phyloP scores from a whole-genome alignment of 2,888 invertebrate genomes.

The Epinotia brunnichana region DNA sequence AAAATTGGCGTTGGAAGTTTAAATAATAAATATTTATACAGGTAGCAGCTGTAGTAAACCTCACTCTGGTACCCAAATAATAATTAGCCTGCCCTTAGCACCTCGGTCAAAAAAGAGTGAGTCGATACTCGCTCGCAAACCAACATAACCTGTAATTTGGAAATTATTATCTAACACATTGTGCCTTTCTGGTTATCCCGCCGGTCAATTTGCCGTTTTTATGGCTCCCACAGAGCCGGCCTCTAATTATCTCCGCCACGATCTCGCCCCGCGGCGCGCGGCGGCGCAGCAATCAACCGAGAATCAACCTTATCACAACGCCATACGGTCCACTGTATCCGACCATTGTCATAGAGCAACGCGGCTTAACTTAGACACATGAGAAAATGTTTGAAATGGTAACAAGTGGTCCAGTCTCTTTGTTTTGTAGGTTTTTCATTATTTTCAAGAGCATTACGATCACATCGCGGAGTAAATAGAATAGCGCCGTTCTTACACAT shows the following conservation, averaged over 20 bases:
- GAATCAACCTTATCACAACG: slow-evolving; percentile 51
- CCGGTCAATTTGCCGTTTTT: slow-evolving; percentile 84
- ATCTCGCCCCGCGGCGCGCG: slow-evolving; percentile 74
- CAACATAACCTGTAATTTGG: slow-evolving; percentile 83
- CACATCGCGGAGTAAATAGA: background rate
- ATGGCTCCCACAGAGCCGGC: slow-evolving; percentile 82
- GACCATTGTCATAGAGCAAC: slow-evolving; percentile 40
- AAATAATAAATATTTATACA: slow-evolving; percentile 84
- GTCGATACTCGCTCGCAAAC: slow-evolving; percentile 77
- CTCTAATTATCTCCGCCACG: slow-evolving; percentile 83
- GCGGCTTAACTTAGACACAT: slow-evolving; percentile 70
- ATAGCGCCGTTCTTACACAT: background rate
- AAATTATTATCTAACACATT: slow-evolving; percentile 85
- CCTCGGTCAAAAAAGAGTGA: slow-evolving; percentile 79
- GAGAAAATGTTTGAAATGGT: slow-evolving; percentile 76
- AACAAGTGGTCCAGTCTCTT: slow-evolving; percentile 79
- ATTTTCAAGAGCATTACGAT: slow-evolving; percentile 53
- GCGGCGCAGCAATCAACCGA: slow-evolving; percentile 53
- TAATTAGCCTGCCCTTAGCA: slow-evolving; percentile 84
- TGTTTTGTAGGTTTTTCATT: slow-evolving; percentile 77
- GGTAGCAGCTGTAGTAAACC: slow-evolving; percentile 83
- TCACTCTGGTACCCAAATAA: slow-evolving; percentile 82
- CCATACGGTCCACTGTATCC: slow-evolving; percentile 53
- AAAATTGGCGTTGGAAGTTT: slow-evolving; percentile 78
- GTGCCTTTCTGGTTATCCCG: slow-evolving; percentile 84